These are phyloP conservation scores for Drosophila varians DNA, from an alignment of 1,140 invertebrate species.

Conservation along the genomic window DNA sequence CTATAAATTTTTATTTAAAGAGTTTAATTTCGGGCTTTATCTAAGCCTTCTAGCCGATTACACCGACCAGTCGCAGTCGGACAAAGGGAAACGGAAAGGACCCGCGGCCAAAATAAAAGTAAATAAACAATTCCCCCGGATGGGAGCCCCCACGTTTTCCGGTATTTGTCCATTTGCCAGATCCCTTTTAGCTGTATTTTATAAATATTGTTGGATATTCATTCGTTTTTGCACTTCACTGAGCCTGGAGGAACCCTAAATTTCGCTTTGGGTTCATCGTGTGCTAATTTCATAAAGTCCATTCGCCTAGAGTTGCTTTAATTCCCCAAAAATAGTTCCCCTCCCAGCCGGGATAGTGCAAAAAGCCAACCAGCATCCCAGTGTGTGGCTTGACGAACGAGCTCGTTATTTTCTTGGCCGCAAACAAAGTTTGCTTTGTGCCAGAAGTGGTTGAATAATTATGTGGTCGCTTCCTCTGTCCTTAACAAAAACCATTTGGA, in stretches of 20 bases:
- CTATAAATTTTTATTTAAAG: not conserved
- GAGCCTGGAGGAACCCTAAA: slow-evolving; percentile 13
- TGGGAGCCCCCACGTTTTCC: slow-evolving; percentile 8
- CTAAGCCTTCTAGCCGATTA: slow-evolving; percentile 63
- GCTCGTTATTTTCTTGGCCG: slow-evolving; percentile 27
- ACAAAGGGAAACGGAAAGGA: slow-evolving; percentile 23
- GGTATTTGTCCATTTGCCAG: slow-evolving; percentile 26
- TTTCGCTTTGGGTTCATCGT: slow-evolving; percentile 35
- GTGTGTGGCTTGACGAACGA: slow-evolving; percentile 7
- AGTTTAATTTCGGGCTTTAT: slow-evolving; percentile 45
- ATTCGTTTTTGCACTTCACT: slow-evolving; percentile 37
- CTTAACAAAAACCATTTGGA: not conserved
- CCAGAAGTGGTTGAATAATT: not conserved
- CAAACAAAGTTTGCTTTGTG: slow-evolving; percentile 13
- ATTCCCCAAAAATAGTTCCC: slow-evolving; percentile 26
- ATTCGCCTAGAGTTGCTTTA: slow-evolving; percentile 17
- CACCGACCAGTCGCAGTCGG: slow-evolving; percentile 42
- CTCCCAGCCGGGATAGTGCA: not conserved
- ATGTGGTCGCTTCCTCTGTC: not conserved
- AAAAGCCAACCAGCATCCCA: not conserved
- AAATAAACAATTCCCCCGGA: slow-evolving; percentile 33
- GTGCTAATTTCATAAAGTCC: slow-evolving; percentile 66
- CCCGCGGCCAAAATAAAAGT: slow-evolving; percentile 40
- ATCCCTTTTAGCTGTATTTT: slow-evolving; percentile 19
- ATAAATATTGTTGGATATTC: slow-evolving; percentile 32